Evolutionary conservation across 2,888 invertebrate species (phyloP).

Genomic region (Lochmaea capreae): DNA sequence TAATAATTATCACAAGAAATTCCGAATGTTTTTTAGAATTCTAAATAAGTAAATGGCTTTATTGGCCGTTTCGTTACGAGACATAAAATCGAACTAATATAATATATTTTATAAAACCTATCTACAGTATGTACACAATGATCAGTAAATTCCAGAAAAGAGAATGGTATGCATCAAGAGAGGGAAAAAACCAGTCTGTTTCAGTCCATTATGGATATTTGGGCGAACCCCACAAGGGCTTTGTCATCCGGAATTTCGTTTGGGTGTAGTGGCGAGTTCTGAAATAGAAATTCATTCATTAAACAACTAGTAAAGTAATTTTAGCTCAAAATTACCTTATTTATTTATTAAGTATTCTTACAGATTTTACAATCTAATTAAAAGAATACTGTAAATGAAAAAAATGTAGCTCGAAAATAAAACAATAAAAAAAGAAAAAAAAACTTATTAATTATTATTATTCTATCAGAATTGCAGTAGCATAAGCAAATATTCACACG

Average conservation of each 20-base stretch:
- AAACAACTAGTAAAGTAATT: background rate
- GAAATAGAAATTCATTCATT: constrained; percentile 53
- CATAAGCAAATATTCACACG: no score
- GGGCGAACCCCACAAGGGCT: constrained; percentile 95
- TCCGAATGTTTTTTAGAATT: constrained; percentile 7
- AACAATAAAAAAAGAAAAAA: no score
- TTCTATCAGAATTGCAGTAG: no score
- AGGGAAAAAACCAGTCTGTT: constrained; percentile 50
- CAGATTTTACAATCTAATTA: no score
- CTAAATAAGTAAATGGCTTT: constrained; percentile 22
- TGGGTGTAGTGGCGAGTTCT: constrained; percentile 76
- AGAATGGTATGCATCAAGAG: constrained; percentile 47
- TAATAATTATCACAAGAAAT: background rate
- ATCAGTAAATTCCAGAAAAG: constrained; percentile 59
- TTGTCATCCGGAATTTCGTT: constrained; percentile 93
- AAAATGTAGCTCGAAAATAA: no score
- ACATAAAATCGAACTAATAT: constrained; percentile 42
- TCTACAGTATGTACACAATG: constrained; percentile 56
- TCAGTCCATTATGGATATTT: constrained; percentile 92
- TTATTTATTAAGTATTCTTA: no score
- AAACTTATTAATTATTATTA: no score
- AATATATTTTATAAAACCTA: constrained; percentile 50
- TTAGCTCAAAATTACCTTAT: no score
- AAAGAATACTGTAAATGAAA: no score
- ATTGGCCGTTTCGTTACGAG: constrained; percentile 12